Evolutionary conservation across 2,888 invertebrate genomes (phyloP).

Genomic region (Protodeltote pygarga): DNA sequence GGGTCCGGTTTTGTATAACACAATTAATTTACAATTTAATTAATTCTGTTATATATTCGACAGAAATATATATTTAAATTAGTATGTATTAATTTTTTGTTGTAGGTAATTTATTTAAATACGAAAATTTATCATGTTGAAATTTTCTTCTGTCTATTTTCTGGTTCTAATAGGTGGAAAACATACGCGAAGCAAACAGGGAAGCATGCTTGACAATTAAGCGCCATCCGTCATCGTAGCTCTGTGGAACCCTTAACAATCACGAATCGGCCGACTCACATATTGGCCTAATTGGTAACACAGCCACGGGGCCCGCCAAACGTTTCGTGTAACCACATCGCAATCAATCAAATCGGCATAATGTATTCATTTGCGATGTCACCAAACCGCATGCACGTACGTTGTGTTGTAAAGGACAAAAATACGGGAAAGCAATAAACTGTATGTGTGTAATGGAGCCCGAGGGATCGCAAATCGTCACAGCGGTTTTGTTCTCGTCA

Average conservation of each 20-base stretch:
- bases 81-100: no score
- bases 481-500: slow-evolving; percentile 45
- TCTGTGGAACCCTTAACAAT: slow-evolving; percentile 18
- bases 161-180: no score
- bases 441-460: slow-evolving; percentile 47
- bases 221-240: slow-evolving; percentile 27
- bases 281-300: slow-evolving; percentile 40
- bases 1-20: no score
- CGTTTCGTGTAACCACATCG: slow-evolving; percentile 26
- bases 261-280: slow-evolving; percentile 24
- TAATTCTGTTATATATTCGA: no score
- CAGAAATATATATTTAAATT: no score
- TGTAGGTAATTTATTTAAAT: no score
- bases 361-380: slow-evolving; percentile 45
- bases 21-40: no score
- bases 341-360: slow-evolving; percentile 47
- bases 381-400: slow-evolving; percentile 33
- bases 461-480: slow-evolving; percentile 52
- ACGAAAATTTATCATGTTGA: no score
- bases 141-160: no score
- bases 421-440: slow-evolving; percentile 47
- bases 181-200: slow-evolving; percentile 19
- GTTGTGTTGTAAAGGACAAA: slow-evolving; percentile 34
- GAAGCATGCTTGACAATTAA: slow-evolving; percentile 34
- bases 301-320: slow-evolving; percentile 23